A percentile compares a stretch with the other conserved stretches of the same genome.
Conservation (phyloP, 1,140 invertebrate genomes). For the Archegozetes longisetosus region DNA sequence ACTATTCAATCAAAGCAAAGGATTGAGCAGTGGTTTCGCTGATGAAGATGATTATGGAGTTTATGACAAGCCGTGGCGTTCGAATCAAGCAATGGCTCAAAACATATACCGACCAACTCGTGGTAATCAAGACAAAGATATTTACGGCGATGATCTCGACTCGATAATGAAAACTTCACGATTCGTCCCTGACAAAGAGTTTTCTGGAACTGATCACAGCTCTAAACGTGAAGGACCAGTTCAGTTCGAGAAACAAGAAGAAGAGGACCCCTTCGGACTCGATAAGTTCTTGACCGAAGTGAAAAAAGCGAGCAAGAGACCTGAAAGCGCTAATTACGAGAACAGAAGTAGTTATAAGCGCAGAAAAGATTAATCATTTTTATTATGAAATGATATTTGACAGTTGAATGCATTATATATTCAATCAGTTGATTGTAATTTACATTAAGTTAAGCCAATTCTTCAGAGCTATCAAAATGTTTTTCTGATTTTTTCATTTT, state of each 20-base stretch:
- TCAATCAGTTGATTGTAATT: neutral
- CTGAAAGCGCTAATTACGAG: slow-evolving; percentile 11
- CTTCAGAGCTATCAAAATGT: neutral
- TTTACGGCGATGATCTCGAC: slow-evolving; percentile 75
- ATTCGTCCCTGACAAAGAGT: slow-evolving; percentile 93
- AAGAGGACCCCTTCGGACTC: slow-evolving; percentile 88
- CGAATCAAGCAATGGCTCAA: slow-evolving; percentile 56
- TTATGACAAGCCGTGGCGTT: slow-evolving; percentile 67
- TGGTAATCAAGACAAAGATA: slow-evolving; percentile 60
- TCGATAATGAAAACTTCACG: slow-evolving; percentile 58
- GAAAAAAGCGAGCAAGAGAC: slow-evolving; percentile 47
- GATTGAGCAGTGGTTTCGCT: slow-evolving; percentile 89
- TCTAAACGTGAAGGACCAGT: slow-evolving; percentile 70
- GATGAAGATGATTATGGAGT: slow-evolving; percentile 97
- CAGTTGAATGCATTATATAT: neutral
- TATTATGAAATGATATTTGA: neutral
- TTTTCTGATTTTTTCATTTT: neutral
- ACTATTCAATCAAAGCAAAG: slow-evolving; percentile 85
- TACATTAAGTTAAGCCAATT: neutral
- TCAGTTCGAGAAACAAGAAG: slow-evolving; percentile 79
- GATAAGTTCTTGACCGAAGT: slow-evolving; percentile 95
- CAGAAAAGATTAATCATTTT: slow-evolving; percentile 7
- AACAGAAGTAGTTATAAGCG: slow-evolving; percentile 8
- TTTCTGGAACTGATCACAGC: slow-evolving; percentile 66
- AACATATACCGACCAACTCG: slow-evolving; percentile 83